Conservation (phyloP, 2,888 invertebrate species). For the Drosophila robusta region DNA sequence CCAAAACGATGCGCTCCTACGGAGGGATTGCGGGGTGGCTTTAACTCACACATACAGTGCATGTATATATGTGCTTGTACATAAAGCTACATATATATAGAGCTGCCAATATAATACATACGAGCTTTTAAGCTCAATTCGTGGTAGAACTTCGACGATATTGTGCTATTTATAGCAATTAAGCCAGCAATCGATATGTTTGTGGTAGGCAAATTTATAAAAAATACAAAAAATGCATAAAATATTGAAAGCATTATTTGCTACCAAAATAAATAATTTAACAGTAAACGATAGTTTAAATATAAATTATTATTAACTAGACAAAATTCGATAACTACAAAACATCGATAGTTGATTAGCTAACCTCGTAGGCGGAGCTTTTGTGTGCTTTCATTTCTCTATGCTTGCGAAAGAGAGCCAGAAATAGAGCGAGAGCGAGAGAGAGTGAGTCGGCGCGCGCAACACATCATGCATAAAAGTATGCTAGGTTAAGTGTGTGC, state of each 20-base stretch:
- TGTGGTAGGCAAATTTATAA: no score
- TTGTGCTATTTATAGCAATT: background rate
- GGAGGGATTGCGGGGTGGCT: slow-evolving; percentile 4
- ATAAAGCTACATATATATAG: background rate
- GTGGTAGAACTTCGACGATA: background rate
- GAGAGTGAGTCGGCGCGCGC: slow-evolving; percentile 1
- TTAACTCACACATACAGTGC: background rate
- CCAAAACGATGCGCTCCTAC: slow-evolving; percentile 35
- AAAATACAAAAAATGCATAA: no score
- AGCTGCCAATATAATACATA: background rate
- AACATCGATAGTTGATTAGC: slow-evolving; percentile 10
- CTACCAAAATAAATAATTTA: no score
- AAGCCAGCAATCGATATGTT: slow-evolving; percentile 15
- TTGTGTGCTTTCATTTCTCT: slow-evolving; percentile 5
- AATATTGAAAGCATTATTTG: no score
- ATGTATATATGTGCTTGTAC: background rate
- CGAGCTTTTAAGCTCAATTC: slow-evolving; percentile 19
- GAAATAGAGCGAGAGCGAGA: background rate
- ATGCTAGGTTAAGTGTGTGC: slow-evolving; percentile 34
- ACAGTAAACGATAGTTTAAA: background rate
- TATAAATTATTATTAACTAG: background rate
- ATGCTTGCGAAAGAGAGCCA: background rate
- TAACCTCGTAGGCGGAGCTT: slow-evolving; percentile 14
- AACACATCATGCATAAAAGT: slow-evolving; percentile 38
- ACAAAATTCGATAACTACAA: slow-evolving; percentile 1